These are phyloP conservation scores for Leucopsar rothschildi DNA, from an alignment of 2,113 vertebrate species.

Conservation along the genomic window DNA sequence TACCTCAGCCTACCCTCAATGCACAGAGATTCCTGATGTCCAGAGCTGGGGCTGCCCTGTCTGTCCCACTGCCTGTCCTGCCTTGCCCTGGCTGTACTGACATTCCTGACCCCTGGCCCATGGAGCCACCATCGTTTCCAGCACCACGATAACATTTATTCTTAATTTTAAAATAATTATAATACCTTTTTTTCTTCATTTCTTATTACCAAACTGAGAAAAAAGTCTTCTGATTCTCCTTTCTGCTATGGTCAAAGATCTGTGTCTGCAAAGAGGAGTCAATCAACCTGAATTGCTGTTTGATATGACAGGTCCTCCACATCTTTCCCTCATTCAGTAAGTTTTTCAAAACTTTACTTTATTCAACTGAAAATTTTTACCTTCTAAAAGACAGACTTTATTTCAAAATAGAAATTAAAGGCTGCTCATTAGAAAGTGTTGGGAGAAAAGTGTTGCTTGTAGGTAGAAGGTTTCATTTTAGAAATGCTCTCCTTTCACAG, in stretches of 20 bases:
- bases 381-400: background rate
- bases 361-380: background rate
- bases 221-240: background rate
- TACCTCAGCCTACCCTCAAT: background rate
- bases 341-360: background rate
- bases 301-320: background rate
- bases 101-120: background rate
- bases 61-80: background rate
- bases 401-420: background rate
- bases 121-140: background rate
- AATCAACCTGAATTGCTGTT: background rate
- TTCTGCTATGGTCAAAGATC: background rate
- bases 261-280: background rate
- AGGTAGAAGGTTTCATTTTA: background rate
- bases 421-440: background rate
- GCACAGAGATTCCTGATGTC: background rate
- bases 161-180: background rate
- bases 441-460: background rate
- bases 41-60: background rate
- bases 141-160: fast-evolving
- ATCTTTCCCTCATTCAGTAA: background rate
- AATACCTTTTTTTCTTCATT: background rate
- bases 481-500: background rate
- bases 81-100: background rate
- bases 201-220: background rate